Evolutionary conservation across 2,113 vertebrate genomes (phyloP).

Genomic region (Lepus timidus): DNA sequence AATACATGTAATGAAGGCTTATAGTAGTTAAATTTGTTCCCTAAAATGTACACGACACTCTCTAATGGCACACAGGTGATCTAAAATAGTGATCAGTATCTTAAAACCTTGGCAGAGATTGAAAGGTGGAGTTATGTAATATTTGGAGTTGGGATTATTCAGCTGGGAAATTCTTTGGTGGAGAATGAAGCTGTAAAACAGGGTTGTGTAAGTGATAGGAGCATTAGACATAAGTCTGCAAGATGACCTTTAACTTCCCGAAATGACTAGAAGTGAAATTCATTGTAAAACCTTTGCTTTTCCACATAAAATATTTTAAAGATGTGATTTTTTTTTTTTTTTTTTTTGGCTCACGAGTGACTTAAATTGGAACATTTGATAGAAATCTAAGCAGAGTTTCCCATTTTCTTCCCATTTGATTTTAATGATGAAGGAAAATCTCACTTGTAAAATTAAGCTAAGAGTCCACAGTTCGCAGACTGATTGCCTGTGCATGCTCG

Average conservation of each 20-base stretch:
- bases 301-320: not conserved
- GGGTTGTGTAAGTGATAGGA: not conserved
- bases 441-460: not conserved
- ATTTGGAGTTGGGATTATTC: not conserved
- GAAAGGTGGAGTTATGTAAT: not conserved
- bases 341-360: not conserved
- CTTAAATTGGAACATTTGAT: not conserved
- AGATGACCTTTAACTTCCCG: not conserved
- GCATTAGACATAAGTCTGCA: not conserved
- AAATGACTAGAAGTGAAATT: not conserved
- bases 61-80: not conserved
- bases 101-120: not conserved
- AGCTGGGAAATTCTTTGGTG: not conserved
- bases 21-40: not conserved
- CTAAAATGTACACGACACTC: not conserved
- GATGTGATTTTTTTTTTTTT: not conserved
- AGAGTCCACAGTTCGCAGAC: not conserved
- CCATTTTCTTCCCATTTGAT: not conserved
- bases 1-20: not conserved
- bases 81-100: not conserved
- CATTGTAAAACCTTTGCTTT: not conserved
- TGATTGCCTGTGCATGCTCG: not conserved
- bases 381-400: not conserved
- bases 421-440: not conserved
- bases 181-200: constrained; percentile 11